Base-by-base conservation (phyloP, 2,888 invertebrate species). In the Notodonta ziczac region DNA sequence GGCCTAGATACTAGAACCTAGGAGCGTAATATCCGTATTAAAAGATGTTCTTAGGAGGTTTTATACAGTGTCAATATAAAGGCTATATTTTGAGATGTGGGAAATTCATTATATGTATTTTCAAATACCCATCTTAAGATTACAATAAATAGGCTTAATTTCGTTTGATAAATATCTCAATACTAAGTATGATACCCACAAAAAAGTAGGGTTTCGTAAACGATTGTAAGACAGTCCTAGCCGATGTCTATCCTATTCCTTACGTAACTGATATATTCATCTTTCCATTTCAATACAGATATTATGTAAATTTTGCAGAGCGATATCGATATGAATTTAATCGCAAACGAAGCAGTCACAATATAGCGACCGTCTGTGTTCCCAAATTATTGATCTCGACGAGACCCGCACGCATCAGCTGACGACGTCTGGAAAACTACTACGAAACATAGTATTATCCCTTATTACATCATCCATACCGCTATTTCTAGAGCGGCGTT, bases 321-420 rank as follows among this genome's bases (percentile, higher is more conserved):
- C 8, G 46, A 48, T 7, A 14, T 3, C 14, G 9, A 52, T 40
- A 56, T 35, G 39, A 60, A 42, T 62, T 24, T 40, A 56, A 57
- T 58, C 61, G 52, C 40, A 46, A 13, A 66, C 52, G 55, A 54
- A 48, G 56, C 56, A 44, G 46, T 61, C 58, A 65, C 71, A 59
- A 52, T 32, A 16, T 13, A 52, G 52, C 51, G 56, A 63, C 63
- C 51, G 67, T 65, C 66, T 69, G 59, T 50, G 65, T 70, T 67
- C 63, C 56, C 65, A 65, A 70, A 72, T 67, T 76, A 76, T 76
- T 69, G 78, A 76, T 76, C 74, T 72, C 58, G 58, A 61, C 70
- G 63, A 65, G 64, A 57, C 59, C 67, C 62, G 67, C 72, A 76
- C 69, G 67, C 70, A 71, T 76, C 70, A 70, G 65, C 76, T 72